phyloP scores from a whole-genome alignment of 1,140 invertebrate genomes.

The Drosophila tropicalis region DNA sequence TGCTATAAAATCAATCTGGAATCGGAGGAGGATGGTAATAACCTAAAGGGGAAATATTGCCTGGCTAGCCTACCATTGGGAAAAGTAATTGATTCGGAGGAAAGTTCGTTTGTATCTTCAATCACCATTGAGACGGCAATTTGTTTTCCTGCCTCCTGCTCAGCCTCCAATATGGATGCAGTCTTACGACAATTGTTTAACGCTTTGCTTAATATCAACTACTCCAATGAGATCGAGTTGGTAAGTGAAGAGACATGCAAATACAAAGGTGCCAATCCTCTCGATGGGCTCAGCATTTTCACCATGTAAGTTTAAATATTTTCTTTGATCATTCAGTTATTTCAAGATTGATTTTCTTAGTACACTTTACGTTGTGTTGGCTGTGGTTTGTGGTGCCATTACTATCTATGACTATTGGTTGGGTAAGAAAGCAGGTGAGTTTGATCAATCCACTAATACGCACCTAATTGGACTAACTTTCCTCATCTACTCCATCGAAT shows the following conservation, averaged over 20 bases:
- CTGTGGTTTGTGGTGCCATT: constrained; percentile 1
- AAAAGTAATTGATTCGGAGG: not conserved
- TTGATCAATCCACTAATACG: not conserved
- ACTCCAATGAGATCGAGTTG: not conserved
- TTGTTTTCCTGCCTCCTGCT: constrained; percentile 6
- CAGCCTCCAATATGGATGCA: not conserved
- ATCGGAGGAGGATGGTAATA: not conserved
- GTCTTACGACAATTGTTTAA: not conserved
- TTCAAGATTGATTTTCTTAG: not conserved
- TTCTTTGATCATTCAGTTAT: not conserved
- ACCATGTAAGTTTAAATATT: not conserved
- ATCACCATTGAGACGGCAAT: constrained; percentile 1
- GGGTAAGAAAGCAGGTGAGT: constrained; percentile 2
- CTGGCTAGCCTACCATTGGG: not conserved
- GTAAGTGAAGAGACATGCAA: constrained; percentile 6
- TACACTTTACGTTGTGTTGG: not conserved
- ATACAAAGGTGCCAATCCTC: not conserved
- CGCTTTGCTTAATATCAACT: not conserved
- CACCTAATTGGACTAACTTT: not conserved
- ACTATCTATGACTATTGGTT: constrained; percentile 9
- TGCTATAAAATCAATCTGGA: constrained; percentile 1
- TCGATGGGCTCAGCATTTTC: constrained; percentile 2
- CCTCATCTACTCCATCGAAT: not conserved
- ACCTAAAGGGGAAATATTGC: constrained; percentile 1
- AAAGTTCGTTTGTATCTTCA: not conserved